Evolutionary conservation across 1,140 invertebrate species (phyloP).

Genomic region (Plectrocnemia conspersa): DNA sequence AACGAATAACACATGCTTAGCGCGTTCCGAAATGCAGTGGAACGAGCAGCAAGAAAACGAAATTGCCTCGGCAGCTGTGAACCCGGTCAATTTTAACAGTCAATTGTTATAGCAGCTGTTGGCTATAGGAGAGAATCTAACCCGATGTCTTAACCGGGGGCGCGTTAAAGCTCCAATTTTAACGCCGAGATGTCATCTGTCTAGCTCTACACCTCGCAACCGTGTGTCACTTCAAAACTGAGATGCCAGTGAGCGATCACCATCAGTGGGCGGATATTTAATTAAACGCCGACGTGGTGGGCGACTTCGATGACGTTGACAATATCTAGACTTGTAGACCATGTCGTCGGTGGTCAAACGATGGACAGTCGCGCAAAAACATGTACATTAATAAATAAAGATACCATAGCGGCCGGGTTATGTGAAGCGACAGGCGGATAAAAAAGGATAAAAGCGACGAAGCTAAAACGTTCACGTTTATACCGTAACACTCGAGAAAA

Average conservation of each 20-base stretch:
- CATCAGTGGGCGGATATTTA: not conserved
- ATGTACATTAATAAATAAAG: no score
- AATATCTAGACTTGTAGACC: no score
- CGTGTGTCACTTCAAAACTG: not conserved
- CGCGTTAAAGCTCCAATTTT: no score
- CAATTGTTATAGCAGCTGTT: slow-evolving; percentile 22
- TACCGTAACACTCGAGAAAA: no score
- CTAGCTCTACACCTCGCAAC: not conserved
- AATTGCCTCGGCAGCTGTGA: slow-evolving; percentile 15
- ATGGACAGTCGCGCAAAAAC: no score
- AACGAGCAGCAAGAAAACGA: slow-evolving; percentile 9
- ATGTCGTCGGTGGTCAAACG: no score
- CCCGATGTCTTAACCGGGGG: not conserved
- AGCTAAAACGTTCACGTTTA: no score
- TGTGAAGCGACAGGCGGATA: no score
- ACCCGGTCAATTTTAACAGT: slow-evolving; percentile 3
- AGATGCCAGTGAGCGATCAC: not conserved
- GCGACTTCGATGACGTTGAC: not conserved
- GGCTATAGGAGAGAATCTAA: slow-evolving; percentile 10
- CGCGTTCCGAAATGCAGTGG: no score
- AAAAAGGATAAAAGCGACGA: no score
- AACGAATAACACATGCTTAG: no score
- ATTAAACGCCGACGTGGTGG: not conserved
- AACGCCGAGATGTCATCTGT: not conserved
- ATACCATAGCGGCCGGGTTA: no score